Evolutionary conservation across 2,888 invertebrate genomes (phyloP), one percentile per base, ranked within the genome.

Genomic region (Micoletzkya japonica): DNA sequence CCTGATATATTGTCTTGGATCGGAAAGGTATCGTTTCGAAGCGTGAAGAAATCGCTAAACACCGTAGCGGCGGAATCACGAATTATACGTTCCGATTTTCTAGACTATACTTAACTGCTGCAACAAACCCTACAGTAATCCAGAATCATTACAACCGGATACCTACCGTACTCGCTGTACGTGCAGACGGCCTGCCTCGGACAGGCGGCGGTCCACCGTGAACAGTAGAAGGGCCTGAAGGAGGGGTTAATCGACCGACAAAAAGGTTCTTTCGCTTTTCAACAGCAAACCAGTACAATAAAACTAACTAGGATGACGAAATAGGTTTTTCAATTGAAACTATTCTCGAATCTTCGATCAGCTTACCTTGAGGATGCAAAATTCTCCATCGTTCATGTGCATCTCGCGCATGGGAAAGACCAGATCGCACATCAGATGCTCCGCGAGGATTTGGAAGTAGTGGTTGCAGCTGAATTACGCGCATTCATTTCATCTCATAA

Each of bases 311-410:
- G n/a, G n/a, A n/a, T n/a, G n/a, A n/a, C n/a, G n/a, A n/a, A n/a
- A n/a, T n/a, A 24, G 37, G 44, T 34, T 26, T 28, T 28, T 3
- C 26, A 28, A 1, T 2, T 28, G 26, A 26, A 26, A 28, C 30
- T 28, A 26, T 28, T 20, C 24, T 24, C 50, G 7, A 4, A n/a
- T 7, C 6, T 24, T 7, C 34, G 3, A 50, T 30, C n/a, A n/a
- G 24, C 56, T 4, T 26, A 67, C 68, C 70, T 80, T 80, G 52
- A 80, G 74, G 20, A 80, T 67, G 34, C 76, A 76, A 71, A 80
- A 80, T 74, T 80, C 80, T 39, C 79, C 80, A 37, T 80, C 80
- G 63, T 79, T 78, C 79, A 80, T 78, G 24, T 73, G 61, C 78
- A 80, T 77, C 61, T 80, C 80, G 24, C 80, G 68, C 79, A 80